phyloP scores from a whole-genome alignment of 2,888 invertebrate genomes.

The Phortica magna region DNA sequence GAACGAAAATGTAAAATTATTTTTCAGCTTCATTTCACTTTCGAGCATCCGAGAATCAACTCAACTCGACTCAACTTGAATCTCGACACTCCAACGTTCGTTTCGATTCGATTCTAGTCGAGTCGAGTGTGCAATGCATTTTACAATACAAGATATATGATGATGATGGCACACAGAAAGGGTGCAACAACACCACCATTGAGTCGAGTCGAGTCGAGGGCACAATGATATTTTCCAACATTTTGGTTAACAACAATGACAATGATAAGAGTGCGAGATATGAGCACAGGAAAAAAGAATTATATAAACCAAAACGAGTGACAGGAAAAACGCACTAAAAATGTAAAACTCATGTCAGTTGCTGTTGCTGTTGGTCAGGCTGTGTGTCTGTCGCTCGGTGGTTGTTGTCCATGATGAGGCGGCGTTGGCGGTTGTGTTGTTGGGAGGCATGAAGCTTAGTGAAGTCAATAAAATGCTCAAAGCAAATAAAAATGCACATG shows the following conservation, averaged over 20 bases:
- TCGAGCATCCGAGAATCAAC: slow-evolving; percentile 64
- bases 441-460: not conserved
- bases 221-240: slow-evolving; percentile 60
- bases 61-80: too few relatives aligned
- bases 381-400: not conserved
- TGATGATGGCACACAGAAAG: slow-evolving; percentile 16
- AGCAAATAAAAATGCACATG: slow-evolving; percentile 39
- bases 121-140: slow-evolving; percentile 56
- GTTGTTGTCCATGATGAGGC: not conserved
- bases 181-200: too few relatives aligned
- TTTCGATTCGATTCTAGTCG: slow-evolving; percentile 14
- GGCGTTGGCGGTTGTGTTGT: slow-evolving; percentile 11
- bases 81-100: not conserved
- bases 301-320: not conserved
- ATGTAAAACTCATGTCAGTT: slow-evolving; percentile 39
- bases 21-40: slow-evolving; percentile 77
- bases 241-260: slow-evolving; percentile 67
- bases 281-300: slow-evolving; percentile 13
- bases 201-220: slow-evolving; percentile 30
- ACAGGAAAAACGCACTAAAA: slow-evolving; percentile 6
- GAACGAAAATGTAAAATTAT: slow-evolving; percentile 61
- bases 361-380: not conserved
- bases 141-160: slow-evolving; percentile 44
- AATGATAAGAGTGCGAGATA: slow-evolving; percentile 43
- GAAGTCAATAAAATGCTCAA: slow-evolving; percentile 62